A percentile compares a stretch with the other conserved stretches of the same genome.
Conservation (phyloP, 2,888 invertebrate genomes). For the Epiperipatus broadwayi region DNA sequence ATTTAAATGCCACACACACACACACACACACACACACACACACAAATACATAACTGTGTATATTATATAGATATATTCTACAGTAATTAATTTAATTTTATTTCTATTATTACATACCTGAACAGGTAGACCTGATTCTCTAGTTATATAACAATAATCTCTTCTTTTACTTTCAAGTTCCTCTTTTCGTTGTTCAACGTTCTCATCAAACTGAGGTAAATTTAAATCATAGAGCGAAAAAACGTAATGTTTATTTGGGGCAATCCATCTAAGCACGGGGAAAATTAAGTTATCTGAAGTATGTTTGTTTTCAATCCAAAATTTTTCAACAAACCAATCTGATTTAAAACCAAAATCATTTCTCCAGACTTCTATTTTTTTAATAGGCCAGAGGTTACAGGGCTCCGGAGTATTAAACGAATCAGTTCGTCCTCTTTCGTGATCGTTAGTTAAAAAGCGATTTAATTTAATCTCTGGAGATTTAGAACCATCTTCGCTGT, state of each 20-base stretch:
- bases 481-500: slow-evolving; percentile 24
- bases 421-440: slow-evolving; percentile 27
- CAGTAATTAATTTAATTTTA: slow-evolving; percentile 1
- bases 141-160: slow-evolving; percentile 21
- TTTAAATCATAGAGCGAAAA: slow-evolving; percentile 27
- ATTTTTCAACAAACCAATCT: slow-evolving; percentile 27
- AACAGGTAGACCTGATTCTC: slow-evolving; percentile 20
- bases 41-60: no score
- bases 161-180: slow-evolving; percentile 26
- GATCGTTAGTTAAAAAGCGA: slow-evolving; percentile 23
- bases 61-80: no score
- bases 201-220: slow-evolving; percentile 28
- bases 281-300: slow-evolving; percentile 18
- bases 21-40: no score
- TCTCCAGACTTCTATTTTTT: slow-evolving; percentile 27
- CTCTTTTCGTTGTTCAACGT: slow-evolving; percentile 23
- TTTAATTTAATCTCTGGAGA: slow-evolving; percentile 25
- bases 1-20: no score
- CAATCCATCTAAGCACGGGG: slow-evolving; percentile 31
- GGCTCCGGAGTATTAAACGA: slow-evolving; percentile 21
- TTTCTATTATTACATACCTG: slow-evolving; percentile 20
- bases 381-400: not conserved
- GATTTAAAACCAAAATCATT: slow-evolving; percentile 25
- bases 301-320: slow-evolving; percentile 19
- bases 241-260: slow-evolving; percentile 24